Conservation (phyloP, 2,113 vertebrate genomes). For the Sphaerodactylus townsendi region DNA sequence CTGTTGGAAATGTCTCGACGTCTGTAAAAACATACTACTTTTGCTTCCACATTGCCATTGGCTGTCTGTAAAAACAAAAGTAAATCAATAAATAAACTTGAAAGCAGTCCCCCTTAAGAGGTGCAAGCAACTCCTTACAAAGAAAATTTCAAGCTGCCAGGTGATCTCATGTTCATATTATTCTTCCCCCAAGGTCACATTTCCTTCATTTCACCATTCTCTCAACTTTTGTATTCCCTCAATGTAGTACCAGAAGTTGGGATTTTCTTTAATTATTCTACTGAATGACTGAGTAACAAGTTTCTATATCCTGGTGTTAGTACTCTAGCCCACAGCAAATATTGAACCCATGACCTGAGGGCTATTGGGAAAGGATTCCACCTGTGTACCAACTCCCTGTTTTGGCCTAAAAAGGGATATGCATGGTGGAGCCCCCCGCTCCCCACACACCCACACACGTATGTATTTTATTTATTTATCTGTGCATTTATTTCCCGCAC, state of each 20-base stretch:
- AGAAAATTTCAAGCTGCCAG: background rate
- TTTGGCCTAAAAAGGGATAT: background rate
- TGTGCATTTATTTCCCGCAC: too few relatives aligned
- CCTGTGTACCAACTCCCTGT: background rate
- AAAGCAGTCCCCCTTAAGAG: background rate
- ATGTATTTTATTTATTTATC: too few relatives aligned
- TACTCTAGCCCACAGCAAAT: background rate
- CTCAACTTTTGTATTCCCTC: background rate
- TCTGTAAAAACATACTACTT: slow-evolving; percentile 98
- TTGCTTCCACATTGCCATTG: slow-evolving; percentile 96
- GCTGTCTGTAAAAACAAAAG: slow-evolving; percentile 85
- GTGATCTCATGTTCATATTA: background rate
- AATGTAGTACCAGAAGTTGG: background rate
- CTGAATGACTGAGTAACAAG: background rate
- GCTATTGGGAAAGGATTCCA: background rate
- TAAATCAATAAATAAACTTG: slow-evolving; percentile 27
- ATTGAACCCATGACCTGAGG: background rate
- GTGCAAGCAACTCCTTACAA: background rate
- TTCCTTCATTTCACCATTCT: background rate
- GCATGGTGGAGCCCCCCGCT: background rate
- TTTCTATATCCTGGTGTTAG: background rate
- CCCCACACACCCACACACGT: too few relatives aligned
- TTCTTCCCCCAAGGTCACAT: background rate
- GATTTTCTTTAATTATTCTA: background rate
- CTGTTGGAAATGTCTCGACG: slow-evolving; percentile 97